Base-by-base conservation (phyloP, 1,140 invertebrate species). In the Drosophila murphyi region DNA sequence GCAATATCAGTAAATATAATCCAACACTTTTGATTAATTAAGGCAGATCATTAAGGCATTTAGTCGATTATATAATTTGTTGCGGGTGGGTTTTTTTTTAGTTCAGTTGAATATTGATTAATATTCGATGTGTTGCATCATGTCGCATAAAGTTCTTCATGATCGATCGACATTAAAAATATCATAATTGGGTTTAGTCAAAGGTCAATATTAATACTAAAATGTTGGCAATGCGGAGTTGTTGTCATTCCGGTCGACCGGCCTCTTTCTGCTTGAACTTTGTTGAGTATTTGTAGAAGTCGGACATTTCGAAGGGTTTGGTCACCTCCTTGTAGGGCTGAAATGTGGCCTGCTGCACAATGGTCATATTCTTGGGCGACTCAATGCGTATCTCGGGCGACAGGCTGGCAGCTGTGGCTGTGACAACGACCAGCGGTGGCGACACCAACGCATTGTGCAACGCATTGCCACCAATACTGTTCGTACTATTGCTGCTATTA, bases 241-340 rank as follows among this genome's bases (percentile, higher is more conserved):
- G 28, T 54, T 77, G 79, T 87, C 83, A 82, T 50, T 86, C 80
- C 28, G 82, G 82, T 62, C 86, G 64, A 29, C 69, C 80, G 55
- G 37, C 60, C 43, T 92, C 91, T 87, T 93, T 93, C 94, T 96
- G 96, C 28, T 97, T 94, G 92, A 96, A 98, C 89, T 98, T 98
- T 32, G 97, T 98, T 54, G 97, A 98, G 91, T 99, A 99, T 93
- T 99, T 98, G 93, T 98, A 99, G 93, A 98, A 98, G 92, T 99
- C 98, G 0, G 97, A 96, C 96, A 98, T 98, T 94, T 98, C 97
- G 93, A 98, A 99, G 8, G 98, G 98, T 92, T 99, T 99, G 0
- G 97, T 97, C 37, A 98, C 96, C 94, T 99, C 97, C 78, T 97
- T 95, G 88, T 98, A 98, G 0, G 97, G 97, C 85, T 97, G 97